Evolutionary conservation across 2,888 invertebrate species (phyloP).

Genomic region (Cryptocephalus moraei): DNA sequence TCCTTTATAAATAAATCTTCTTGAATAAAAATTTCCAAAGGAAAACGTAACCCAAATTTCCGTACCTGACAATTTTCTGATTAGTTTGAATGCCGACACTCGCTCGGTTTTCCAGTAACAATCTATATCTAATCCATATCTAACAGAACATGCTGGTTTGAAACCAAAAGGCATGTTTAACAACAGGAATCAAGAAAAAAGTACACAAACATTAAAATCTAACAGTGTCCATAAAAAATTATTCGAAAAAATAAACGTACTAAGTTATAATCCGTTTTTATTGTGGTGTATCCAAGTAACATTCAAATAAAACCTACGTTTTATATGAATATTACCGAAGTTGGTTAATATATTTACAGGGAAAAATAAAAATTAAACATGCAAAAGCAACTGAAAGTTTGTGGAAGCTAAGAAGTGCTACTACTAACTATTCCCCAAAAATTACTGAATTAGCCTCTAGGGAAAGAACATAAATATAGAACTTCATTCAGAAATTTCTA

Average conservation of each 20-base stretch:
- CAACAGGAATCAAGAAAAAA: background rate
- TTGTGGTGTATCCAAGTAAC: constrained; percentile 16
- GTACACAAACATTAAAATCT: background rate
- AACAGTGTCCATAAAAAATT: too few relatives aligned
- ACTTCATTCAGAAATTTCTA: background rate
- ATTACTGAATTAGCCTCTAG: background rate
- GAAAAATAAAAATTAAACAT: background rate
- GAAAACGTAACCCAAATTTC: too few relatives aligned
- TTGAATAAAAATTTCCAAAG: too few relatives aligned
- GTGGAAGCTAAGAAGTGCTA: constrained; percentile 3
- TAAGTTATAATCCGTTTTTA: constrained; percentile 32
- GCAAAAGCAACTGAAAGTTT: constrained; percentile 4
- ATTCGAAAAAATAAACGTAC: too few relatives aligned
- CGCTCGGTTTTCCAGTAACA: background rate
- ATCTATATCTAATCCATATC: constrained; percentile 8
- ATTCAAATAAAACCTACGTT: too few relatives aligned
- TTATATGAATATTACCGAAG: too few relatives aligned
- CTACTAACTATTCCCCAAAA: constrained; percentile 1
- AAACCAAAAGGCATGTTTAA: constrained; percentile 9
- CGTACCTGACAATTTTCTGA: too few relatives aligned
- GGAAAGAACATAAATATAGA: constrained; percentile 1
- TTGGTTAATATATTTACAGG: too few relatives aligned
- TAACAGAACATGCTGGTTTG: constrained; percentile 27
- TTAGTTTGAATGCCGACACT: too few relatives aligned
- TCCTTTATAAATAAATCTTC: too few relatives aligned